A percentile compares a stretch with the other conserved stretches of the same genome.
Conservation (phyloP, 1,140 invertebrate species). For the Ips typographus region DNA sequence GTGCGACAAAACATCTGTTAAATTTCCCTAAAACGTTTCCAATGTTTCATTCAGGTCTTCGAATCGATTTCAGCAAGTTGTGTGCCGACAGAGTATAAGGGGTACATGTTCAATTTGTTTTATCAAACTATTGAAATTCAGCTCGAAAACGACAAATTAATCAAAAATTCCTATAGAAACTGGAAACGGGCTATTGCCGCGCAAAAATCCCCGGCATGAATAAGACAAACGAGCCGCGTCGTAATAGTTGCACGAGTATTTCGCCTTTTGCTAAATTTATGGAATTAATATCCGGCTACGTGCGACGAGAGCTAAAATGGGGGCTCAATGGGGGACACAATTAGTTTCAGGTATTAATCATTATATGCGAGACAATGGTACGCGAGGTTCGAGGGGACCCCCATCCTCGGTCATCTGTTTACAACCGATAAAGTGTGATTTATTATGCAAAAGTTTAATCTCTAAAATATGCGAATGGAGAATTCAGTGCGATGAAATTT, state of each 20-base stretch:
- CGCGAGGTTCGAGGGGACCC: conserved; percentile 4
- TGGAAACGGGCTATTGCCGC: background rate
- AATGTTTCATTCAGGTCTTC: conserved; percentile 15
- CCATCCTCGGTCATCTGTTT: conserved; percentile 26
- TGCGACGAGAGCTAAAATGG: conserved; percentile 28
- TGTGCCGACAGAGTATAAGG: no score
- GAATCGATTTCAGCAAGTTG: background rate
- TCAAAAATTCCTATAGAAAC: conserved; percentile 9
- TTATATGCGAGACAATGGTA: conserved; percentile 33
- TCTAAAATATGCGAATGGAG: conserved; percentile 8
- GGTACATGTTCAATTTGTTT: background rate
- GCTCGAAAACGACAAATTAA: background rate
- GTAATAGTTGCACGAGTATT: conserved; percentile 22
- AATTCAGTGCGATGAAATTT: background rate
- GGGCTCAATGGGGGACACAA: conserved; percentile 27
- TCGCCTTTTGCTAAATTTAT: conserved; percentile 32
- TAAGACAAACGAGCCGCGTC: conserved; percentile 22
- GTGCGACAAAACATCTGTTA: conserved; percentile 34
- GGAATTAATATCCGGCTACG: conserved; percentile 36
- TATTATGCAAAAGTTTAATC: conserved; percentile 28
- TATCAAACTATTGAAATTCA: background rate
- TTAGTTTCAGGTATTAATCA: conserved; percentile 36
- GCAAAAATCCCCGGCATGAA: conserved; percentile 12
- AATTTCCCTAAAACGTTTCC: conserved; percentile 34
- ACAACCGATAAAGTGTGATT: conserved; percentile 32